Evolutionary conservation across 2,888 invertebrate species (phyloP), one percentile per base, ranked within the genome.

Genomic region (Lasioglossum lativentre): DNA sequence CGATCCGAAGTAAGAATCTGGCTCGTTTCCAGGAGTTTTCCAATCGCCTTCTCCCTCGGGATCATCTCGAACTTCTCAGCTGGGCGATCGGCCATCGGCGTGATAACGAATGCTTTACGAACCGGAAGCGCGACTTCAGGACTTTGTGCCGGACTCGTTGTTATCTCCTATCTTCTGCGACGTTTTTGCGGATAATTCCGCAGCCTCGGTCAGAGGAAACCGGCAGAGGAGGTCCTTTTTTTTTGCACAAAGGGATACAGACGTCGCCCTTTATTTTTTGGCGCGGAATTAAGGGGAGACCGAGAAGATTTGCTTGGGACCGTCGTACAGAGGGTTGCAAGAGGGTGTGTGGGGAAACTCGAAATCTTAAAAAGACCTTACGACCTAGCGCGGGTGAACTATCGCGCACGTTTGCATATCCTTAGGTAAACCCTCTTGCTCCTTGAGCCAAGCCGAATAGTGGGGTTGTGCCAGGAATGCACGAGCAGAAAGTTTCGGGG

Each of bases 401-500:
- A 89, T 90, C 89, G 83, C 82, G 70, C 77, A 86, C 89, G 90
- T 91, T 91, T 89, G 89, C 90, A 89, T 91, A 89, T 90, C 86
- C 89, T 88, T 86, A 88, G 85, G 87, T 90, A 90, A 92, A 90
- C 88, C 90, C 86, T 83, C 76, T 80, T 78, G 85, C 82, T 85
- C 77, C 85, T 90, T 71, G 86, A 89, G 86, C 86, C 79, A 79
- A 84, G 82, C 76, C 85, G 91, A 90, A 91, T 91, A 91, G 89
- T 86, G 86, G 84, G 91, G 91, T 91, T 92, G 90, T 89, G 92
- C 92, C 89, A 91, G 90, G 93, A 93, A 93, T 93, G 90, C 86
- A 12, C 90, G 92, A 91, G 91, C 86, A 91, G 91, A 87, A 92
- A 93, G 91, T 93, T 93, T 88, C 87, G 78, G 83, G 86, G 86